Base-by-base conservation (phyloP, 1,140 invertebrate species). In the Brachionus koreanus region DNA sequence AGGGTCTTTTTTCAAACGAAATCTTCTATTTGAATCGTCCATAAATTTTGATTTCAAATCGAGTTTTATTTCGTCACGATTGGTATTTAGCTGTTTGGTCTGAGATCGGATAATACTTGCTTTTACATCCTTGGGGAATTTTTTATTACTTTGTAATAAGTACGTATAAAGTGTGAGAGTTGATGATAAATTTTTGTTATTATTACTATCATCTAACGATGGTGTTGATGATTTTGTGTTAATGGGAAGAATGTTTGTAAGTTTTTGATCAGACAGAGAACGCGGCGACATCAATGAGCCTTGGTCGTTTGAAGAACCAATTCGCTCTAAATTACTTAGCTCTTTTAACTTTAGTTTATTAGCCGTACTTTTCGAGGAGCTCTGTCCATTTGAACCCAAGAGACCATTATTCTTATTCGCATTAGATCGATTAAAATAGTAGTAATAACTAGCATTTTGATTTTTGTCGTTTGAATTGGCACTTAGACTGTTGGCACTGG, bases 131-230 rank as follows among this genome's bases (percentile, higher is more conserved):
- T 69, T 69, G 10, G 65, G 65, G 3, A 69, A 16, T 16, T 69
- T 69, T 69, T 69, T 69, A 23, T 39, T 69, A 39, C 65, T 69
- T 39, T 69, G 65, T 39, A 69, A 39, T 19, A 69, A 39, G 39
- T 69, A 69, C 13, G 65, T 69, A 69, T 69, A 69, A n/a, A 69
- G 65, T 4, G 65, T 69, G 42, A 69, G n/a, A 19, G 65, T 69
- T 39, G 65, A 69, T 69, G 65, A 16, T 33, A 25, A 16, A 29
- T n/a, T 65, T 37, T 69, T 69, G 6, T 69, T 10, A 37, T 19
- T 69, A n/a, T 69, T 57, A 16, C 16, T 69, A 13, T 69, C 65
- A 3, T 69, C 65, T 12, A 37, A 6, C 16, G 65, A 69, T 6
- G 65, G 65, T 39, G 65, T 69, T 69, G 65, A n/a, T 69, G 65